Conservation (phyloP, 2,797 vertebrate genomes). For the Danio tinwini region DNA sequence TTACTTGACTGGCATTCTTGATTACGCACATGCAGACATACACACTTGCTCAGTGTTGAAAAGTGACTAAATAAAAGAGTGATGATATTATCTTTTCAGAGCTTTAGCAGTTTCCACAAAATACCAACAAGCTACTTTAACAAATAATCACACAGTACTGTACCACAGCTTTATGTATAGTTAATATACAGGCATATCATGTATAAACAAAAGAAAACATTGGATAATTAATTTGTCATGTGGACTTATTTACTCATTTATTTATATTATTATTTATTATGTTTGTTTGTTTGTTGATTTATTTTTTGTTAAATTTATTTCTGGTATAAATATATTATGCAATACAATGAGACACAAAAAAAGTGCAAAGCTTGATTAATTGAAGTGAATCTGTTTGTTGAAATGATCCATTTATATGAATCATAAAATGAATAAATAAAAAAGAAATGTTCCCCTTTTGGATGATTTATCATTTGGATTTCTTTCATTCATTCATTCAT, state of each 20-base stretch:
- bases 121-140: not conserved
- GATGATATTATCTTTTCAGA: not conserved
- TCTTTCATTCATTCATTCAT: too few relatives aligned
- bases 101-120: not conserved
- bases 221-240: too few relatives aligned
- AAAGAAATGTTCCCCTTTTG: too few relatives aligned
- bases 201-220: too few relatives aligned
- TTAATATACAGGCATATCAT: too few relatives aligned
- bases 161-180: not conserved
- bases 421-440: too few relatives aligned
- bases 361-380: not conserved
- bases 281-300: not conserved
- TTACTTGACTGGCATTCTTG: constrained; percentile 4
- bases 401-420: not conserved
- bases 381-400: not conserved
- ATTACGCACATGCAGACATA: not conserved
- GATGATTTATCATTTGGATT: too few relatives aligned
- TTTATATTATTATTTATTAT: too few relatives aligned
- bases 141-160: not conserved
- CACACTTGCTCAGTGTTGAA: too few relatives aligned
- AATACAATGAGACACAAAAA: too few relatives aligned
- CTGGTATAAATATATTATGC: too few relatives aligned
- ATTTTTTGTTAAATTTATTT: too few relatives aligned
- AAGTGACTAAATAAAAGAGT: not conserved
- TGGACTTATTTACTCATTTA: not conserved